Conservation (phyloP, 1,140 invertebrate genomes). For the Globodera rostochiensis region DNA sequence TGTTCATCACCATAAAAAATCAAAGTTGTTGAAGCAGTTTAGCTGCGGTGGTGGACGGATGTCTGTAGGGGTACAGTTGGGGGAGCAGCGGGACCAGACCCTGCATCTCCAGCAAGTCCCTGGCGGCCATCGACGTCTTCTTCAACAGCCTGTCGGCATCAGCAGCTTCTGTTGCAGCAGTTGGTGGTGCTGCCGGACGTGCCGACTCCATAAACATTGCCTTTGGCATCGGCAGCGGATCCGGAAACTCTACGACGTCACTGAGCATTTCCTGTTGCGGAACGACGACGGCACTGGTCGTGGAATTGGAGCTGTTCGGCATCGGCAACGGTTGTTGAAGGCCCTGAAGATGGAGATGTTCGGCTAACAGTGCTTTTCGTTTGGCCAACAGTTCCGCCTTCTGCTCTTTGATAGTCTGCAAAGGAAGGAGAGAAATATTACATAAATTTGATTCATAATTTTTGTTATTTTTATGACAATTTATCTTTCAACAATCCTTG, state of each 20-base stretch:
- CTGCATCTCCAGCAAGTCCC: neutral
- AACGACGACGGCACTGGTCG: neutral
- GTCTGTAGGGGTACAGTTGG: neutral
- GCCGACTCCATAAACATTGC: neutral
- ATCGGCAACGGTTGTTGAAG: neutral
- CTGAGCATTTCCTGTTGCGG: neutral
- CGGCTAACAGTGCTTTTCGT: constrained; percentile 13
- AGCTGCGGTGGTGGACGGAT: neutral
- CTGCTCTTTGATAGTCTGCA: constrained; percentile 28
- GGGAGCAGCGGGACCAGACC: neutral
- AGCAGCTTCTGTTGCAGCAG: neutral
- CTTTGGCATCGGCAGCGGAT: neutral
- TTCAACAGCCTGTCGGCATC: neutral
- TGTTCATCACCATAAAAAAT: neutral
- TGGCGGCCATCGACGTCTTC: neutral
- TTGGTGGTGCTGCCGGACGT: too few species aligned
- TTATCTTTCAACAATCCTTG: neutral
- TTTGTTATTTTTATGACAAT: neutral
- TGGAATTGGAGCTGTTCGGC: neutral
- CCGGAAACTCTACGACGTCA: neutral
- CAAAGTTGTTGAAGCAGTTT: too few species aligned
- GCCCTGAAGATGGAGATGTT: constrained; percentile 14
- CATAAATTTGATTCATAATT: neutral
- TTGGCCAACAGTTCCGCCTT: constrained; percentile 4
- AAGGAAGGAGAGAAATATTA: constrained; percentile 6